These are phyloP conservation scores for Centrocercus urophasianus DNA, from an alignment of 2,113 vertebrate genomes.

Conservation along the genomic window DNA sequence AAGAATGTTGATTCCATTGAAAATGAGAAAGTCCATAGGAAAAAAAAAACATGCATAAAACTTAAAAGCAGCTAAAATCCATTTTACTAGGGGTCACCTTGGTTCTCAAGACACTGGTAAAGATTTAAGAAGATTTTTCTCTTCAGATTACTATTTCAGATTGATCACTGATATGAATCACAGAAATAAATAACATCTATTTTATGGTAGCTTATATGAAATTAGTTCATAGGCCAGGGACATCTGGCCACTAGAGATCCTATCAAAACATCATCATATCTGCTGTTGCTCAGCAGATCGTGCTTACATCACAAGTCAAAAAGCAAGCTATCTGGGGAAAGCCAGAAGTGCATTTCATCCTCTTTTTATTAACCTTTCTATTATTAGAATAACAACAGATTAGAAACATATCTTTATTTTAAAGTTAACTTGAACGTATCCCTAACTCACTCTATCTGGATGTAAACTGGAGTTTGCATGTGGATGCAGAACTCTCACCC, in stretches of 20 bases:
- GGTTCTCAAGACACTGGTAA: background rate
- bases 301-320: background rate
- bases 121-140: background rate
- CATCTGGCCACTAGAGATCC: no score
- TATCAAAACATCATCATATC: background rate
- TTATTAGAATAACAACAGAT: background rate
- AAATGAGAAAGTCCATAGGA: slow-evolving; percentile 44
- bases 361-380: background rate
- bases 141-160: background rate
- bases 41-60: slow-evolving; percentile 43
- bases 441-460: background rate
- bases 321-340: background rate
- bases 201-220: background rate
- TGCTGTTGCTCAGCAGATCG: background rate
- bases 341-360: background rate
- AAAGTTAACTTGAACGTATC: background rate
- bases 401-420: background rate
- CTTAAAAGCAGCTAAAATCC: slow-evolving; percentile 12
- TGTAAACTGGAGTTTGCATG: background rate
- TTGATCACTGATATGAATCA: background rate
- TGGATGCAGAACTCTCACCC: background rate
- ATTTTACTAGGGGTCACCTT: background rate
- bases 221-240: background rate
- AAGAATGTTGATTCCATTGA: slow-evolving; percentile 67
- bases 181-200: background rate